Evolutionary conservation across 2,113 vertebrate genomes (phyloP).

Genomic region (Halcyon senegalensis): DNA sequence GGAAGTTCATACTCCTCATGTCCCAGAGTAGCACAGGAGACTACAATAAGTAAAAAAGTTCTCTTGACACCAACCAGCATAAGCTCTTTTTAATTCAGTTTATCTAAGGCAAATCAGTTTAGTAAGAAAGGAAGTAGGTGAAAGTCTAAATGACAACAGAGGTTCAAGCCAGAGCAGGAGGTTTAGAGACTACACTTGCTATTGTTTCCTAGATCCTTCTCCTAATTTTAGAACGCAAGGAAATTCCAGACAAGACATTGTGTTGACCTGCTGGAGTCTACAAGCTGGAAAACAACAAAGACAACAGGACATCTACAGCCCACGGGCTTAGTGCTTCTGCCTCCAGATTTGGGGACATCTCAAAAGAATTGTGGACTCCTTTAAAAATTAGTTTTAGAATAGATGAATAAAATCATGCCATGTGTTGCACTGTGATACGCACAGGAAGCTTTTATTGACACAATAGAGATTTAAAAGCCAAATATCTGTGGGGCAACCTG

Average conservation of each 20-base stretch:
- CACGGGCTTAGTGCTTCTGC: neutral
- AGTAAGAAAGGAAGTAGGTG: conserved; percentile 1
- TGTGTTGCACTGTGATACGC: neutral
- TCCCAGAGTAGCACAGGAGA: neutral
- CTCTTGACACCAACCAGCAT: neutral
- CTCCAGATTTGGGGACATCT: neutral
- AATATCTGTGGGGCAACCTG: too few species aligned
- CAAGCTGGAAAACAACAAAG: neutral
- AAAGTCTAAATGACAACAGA: conserved; percentile 33
- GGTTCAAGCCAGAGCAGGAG: neutral
- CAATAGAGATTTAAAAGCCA: neutral
- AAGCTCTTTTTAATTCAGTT: neutral
- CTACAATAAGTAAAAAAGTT: neutral
- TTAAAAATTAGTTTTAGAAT: neutral
- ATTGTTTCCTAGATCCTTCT: conserved; percentile 39
- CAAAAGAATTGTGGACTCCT: accelerated
- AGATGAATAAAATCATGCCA: neutral
- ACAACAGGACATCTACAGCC: neutral
- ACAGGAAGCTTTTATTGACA: accelerated
- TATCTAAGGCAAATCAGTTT: neutral
- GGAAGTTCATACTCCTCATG: neutral
- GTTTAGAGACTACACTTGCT: neutral
- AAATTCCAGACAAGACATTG: conserved; percentile 50
- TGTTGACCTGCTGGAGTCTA: neutral
- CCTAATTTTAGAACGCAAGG: conserved; percentile 57